Evolutionary conservation across 2,888 invertebrate genomes (phyloP).

Genomic region (Cheilosia pagana): DNA sequence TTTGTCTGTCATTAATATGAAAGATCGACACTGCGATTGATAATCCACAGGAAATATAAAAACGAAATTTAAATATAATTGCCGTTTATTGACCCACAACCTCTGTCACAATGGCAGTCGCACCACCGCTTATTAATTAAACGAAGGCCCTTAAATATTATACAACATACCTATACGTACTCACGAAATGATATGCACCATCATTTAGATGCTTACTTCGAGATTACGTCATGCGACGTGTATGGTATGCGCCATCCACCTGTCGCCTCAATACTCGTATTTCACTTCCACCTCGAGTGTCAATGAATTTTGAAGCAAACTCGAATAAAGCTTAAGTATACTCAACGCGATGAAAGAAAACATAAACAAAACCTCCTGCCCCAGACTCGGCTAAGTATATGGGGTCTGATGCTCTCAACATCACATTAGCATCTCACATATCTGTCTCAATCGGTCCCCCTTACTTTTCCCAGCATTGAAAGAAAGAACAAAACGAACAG

Average conservation of each 20-base stretch:
- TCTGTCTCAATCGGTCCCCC: conserved; percentile 12
- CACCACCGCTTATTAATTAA: conserved; percentile 7
- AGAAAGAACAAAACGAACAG: not conserved
- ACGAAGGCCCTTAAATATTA: not conserved
- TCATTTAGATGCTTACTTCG: not conserved
- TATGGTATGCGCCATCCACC: conserved; percentile 34
- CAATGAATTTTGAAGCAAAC: conserved; percentile 18
- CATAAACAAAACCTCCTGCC: conserved; percentile 61
- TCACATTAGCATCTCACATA: conserved; percentile 44
- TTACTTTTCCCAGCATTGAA: conserved; percentile 13
- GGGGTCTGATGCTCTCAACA: conserved; percentile 9
- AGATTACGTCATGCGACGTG: conserved; percentile 31
- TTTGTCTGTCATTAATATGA: conserved; percentile 30
- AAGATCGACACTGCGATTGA: conserved; percentile 24
- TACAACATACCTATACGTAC: not conserved
- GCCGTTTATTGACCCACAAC: conserved; percentile 11
- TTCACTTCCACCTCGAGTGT: conserved; percentile 9
- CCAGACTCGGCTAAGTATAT: conserved; percentile 12
- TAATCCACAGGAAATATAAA: not conserved
- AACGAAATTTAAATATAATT: not conserved
- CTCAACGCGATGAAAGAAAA: conserved; percentile 6
- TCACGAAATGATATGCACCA: not conserved
- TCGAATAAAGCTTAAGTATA: not conserved
- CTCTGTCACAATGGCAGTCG: not conserved
- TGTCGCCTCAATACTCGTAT: conserved; percentile 20